Base-by-base conservation (phyloP, 1,140 invertebrate species). In the Drosophila orosa region DNA sequence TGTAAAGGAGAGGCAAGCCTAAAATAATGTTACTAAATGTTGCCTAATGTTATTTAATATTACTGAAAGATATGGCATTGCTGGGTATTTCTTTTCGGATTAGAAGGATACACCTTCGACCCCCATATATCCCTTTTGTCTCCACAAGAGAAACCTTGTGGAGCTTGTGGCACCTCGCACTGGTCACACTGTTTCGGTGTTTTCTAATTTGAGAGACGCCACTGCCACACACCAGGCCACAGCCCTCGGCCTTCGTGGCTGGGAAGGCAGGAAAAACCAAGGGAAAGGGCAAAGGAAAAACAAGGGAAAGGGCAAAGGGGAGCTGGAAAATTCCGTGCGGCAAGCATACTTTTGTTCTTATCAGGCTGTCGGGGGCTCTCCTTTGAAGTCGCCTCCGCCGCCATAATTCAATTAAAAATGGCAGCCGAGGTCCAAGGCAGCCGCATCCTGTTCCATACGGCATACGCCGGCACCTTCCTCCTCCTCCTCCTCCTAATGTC, bases 371-470 rank as follows among this genome's bases (percentile, higher is more conserved):
- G 72, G 31, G 10, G 31, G 45, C 67, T 67, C 76, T 75, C 63
- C 83, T 87, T 87, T 87, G 83, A 87, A 80, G 83, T 87, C 67
- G 57, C 75, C 47, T 65, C 57, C 65, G 47, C 47, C 44, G 63
- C 67, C 72, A 83, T 87, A 79, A 89, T 87, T 87, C 84, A 87
- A 87, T 87, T 87, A 87, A 87, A 54, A 87, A 74, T 87, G 83
- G 67, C 84, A 87, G 75, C 33, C 72, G 68, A 69, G 63, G 74
- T 42, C 44, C 57, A 66, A 42, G 54, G 45, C 62, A 57, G 55
- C 62, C 54, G 35, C 71, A 67, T 67, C 63, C 63, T 60, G 45
- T 42, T 37, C 52, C 55, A 29, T 37, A 25, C 33, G 45, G 27
- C 19, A n/a, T 7, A 37, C 19, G 31, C 15, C 25, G n/a, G 15